Percentiles rank a stretch among this genome's conserved stretches.
Evolutionary conservation across 2,113 vertebrate species (phyloP).

Genomic region (Colius striatus): DNA sequence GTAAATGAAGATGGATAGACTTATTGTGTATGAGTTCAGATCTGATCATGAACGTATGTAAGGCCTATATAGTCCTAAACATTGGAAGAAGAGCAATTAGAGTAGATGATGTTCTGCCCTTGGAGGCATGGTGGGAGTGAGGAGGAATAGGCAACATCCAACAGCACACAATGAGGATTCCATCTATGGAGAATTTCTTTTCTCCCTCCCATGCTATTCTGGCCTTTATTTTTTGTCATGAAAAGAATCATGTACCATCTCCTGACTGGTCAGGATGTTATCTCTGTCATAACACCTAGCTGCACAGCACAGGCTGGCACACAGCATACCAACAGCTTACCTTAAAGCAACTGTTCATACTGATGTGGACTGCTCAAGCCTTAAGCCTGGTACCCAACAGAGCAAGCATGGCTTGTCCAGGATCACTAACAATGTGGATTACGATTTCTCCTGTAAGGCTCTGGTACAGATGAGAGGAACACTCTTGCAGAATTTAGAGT

Average conservation of each 20-base stretch:
- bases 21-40: not conserved
- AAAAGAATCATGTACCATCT: not conserved
- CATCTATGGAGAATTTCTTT: not conserved
- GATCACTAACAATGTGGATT: not conserved
- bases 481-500: fast-evolving
- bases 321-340: not conserved
- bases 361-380: not conserved
- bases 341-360: not conserved
- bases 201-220: not conserved
- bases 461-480: not conserved
- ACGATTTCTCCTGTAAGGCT: not conserved
- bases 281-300: not conserved
- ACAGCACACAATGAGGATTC: fast-evolving
- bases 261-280: not conserved
- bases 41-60: not conserved
- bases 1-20: not conserved
- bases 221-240: not conserved
- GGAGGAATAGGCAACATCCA: not conserved
- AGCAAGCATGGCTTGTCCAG: not conserved
- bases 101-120: not conserved
- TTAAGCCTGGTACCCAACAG: fast-evolving
- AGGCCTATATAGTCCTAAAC: not conserved
- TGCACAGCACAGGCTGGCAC: not conserved
- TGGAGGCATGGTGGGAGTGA: fast-evolving
- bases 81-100: not conserved